A percentile compares a stretch with the other conserved stretches of the same genome.
phyloP scores from a whole-genome alignment of 1,140 invertebrate genomes.

The Tachypleus tridentatus region DNA sequence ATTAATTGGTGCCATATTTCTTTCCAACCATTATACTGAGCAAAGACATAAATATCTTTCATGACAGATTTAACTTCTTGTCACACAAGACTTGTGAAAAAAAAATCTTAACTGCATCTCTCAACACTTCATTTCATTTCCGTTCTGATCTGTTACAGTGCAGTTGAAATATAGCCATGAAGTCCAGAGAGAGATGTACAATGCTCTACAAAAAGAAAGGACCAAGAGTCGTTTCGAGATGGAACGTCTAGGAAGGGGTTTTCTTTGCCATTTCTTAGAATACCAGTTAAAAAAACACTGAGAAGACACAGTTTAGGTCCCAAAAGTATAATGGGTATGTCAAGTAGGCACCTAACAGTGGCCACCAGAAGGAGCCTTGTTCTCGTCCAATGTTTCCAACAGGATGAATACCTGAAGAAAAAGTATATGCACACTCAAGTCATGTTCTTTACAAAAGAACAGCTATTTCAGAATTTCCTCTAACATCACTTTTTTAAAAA shows the following conservation, averaged over 20 bases:
- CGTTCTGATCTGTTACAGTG: constrained; percentile 67
- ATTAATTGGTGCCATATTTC: constrained; percentile 73
- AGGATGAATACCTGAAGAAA: too few relatives aligned
- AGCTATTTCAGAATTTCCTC: too few relatives aligned
- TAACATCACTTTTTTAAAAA: too few relatives aligned
- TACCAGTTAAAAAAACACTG: constrained; percentile 30
- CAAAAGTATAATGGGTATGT: constrained; percentile 48
- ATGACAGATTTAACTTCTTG: constrained; percentile 60
- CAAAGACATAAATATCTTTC: too few relatives aligned
- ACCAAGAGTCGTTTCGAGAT: constrained; percentile 32
- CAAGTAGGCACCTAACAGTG: constrained; percentile 53
- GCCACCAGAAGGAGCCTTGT: constrained; percentile 50
- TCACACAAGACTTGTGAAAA: constrained; percentile 67
- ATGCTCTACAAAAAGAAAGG: constrained; percentile 43
- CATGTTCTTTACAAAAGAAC: too few relatives aligned
- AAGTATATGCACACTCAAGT: too few relatives aligned
- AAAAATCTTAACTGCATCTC: constrained; percentile 80
- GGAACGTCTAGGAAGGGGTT: constrained; percentile 40
- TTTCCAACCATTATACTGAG: constrained; percentile 61
- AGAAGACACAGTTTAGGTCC: constrained; percentile 42
- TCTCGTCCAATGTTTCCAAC: constrained; percentile 82
- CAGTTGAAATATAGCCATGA: constrained; percentile 83
- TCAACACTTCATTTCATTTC: constrained; percentile 57
- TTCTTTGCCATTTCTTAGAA: constrained; percentile 61
- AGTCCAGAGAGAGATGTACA: constrained; percentile 60